phyloP scores from a whole-genome alignment of 2,797 vertebrate genomes.

The Poeciliopsis infans region DNA sequence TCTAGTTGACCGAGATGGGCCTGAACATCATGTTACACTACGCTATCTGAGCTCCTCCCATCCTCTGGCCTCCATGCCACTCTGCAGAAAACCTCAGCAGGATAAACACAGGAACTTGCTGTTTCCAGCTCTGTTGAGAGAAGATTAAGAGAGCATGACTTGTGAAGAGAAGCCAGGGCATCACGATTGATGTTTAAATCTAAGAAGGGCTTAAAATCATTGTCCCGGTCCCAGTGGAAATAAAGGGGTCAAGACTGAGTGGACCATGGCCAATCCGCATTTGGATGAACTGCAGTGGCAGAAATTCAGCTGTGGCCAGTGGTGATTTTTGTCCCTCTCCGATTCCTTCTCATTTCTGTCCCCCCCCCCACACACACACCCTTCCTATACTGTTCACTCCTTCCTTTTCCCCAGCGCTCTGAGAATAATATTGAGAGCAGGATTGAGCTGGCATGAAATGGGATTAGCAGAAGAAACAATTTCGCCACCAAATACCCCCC shows the following conservation, averaged over 20 bases:
- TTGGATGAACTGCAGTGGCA: conserved; percentile 61
- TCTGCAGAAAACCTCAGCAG: neutral
- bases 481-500: conserved; percentile 56
- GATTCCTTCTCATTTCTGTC: conserved; percentile 14
- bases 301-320: conserved; percentile 66
- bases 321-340: conserved; percentile 34
- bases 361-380: neutral
- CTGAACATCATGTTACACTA: neutral
- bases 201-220: conserved; percentile 49
- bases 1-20: neutral
- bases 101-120: conserved; percentile 8
- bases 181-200: conserved; percentile 38
- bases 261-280: conserved; percentile 61
- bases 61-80: neutral
- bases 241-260: conserved; percentile 44
- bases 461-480: conserved; percentile 78
- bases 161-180: conserved; percentile 27
- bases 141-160: conserved; percentile 10
- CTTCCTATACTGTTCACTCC: conserved; percentile 6
- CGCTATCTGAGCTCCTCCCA: neutral
- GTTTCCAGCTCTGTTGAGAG: neutral
- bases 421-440: conserved; percentile 64
- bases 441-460: conserved; percentile 78
- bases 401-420: conserved; percentile 35
- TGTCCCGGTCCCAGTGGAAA: conserved; percentile 46